A percentile compares a stretch with the other conserved stretches of the same genome.
Evolutionary conservation across 2,113 vertebrate species (phyloP).

Genomic region (Xiphophorus maculatus): DNA sequence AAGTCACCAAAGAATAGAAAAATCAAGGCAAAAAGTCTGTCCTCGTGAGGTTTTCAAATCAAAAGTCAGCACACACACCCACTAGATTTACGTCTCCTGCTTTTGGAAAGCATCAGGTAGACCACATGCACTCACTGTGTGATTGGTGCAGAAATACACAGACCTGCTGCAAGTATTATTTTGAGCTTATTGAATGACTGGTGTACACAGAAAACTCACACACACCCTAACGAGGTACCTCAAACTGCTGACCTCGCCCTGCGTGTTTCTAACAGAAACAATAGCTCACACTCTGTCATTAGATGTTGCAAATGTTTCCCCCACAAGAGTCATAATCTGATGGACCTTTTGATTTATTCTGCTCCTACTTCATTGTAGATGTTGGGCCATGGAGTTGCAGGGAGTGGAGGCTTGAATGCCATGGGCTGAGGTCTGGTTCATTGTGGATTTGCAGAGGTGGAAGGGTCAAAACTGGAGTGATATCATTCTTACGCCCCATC

Average conservation of each 20-base stretch:
- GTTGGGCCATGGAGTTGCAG: conserved; percentile 1
- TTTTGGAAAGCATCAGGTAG: conserved; percentile 28
- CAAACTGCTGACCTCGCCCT: conserved; percentile 24
- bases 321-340: conserved; percentile 45
- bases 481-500: conserved; percentile 14
- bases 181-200: conserved; percentile 32
- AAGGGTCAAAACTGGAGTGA: conserved; percentile 14
- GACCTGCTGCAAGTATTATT: conserved; percentile 21
- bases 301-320: conserved; percentile 26
- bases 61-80: not conserved
- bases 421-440: not conserved
- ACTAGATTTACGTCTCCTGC: not conserved
- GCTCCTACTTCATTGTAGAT: conserved; percentile 33
- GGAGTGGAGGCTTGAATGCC: conserved; percentile 28
- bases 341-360: conserved; percentile 41
- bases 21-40: not conserved
- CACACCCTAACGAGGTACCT: conserved; percentile 21
- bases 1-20: not conserved
- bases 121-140: not conserved
- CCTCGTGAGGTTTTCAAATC: not conserved
- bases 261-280: conserved; percentile 44
- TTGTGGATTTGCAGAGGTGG: conserved; percentile 11
- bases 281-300: conserved; percentile 38
- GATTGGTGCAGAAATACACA: conserved; percentile 28
- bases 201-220: not conserved